phyloP scores from a whole-genome alignment of 1,140 invertebrate genomes.

The Catajapyx aquilonaris region DNA sequence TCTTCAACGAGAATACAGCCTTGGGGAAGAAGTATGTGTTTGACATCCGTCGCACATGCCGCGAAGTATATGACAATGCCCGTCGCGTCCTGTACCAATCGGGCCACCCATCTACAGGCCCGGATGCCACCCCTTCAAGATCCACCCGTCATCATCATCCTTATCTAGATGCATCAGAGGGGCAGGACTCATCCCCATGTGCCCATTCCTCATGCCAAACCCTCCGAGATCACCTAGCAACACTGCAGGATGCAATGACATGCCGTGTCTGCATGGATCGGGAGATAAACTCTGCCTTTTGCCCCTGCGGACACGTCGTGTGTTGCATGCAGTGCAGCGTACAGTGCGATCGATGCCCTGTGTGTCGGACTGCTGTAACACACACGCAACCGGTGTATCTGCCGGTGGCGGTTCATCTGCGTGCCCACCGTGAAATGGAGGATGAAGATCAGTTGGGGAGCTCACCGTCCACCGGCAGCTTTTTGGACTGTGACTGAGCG shows the following conservation, averaged over 20 bases:
- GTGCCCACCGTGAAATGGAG: too few species aligned
- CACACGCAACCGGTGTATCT: slow-evolving; percentile 49
- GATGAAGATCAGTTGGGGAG: too few species aligned
- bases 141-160: too few species aligned
- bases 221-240: slow-evolving; percentile 28
- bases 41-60: slow-evolving; percentile 63
- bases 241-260: slow-evolving; percentile 44
- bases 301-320: slow-evolving; percentile 61
- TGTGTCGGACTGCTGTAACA: slow-evolving; percentile 49
- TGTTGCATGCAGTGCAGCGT: slow-evolving; percentile 47
- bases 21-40: slow-evolving; percentile 72
- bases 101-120: too few species aligned
- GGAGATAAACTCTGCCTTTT: slow-evolving; percentile 53
- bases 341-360: slow-evolving; percentile 47
- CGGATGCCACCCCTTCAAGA: too few species aligned
- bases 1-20: slow-evolving; percentile 73
- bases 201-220: neutral
- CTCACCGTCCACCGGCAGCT: too few species aligned
- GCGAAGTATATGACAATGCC: slow-evolving; percentile 71
- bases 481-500: too few species aligned
- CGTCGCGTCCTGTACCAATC: slow-evolving; percentile 38
- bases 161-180: too few species aligned
- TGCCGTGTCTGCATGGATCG: slow-evolving; percentile 68
- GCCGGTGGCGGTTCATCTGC: slow-evolving; percentile 22
- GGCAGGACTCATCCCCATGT: neutral